These are phyloP conservation scores for Brassicogethes aeneus DNA, from an alignment of 2,888 invertebrate genomes.

Conservation along the genomic window DNA sequence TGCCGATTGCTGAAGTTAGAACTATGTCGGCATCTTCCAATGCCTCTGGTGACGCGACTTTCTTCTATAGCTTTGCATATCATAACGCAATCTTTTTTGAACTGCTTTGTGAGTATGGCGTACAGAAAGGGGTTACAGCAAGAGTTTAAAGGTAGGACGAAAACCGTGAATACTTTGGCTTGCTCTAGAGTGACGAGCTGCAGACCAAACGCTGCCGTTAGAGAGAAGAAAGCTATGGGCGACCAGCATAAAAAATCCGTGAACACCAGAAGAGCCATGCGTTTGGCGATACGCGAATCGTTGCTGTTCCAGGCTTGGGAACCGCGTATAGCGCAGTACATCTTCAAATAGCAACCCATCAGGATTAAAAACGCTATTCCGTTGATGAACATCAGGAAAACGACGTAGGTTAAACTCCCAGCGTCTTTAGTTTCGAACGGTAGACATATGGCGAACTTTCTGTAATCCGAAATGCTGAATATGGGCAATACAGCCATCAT, in stretches of 20 bases:
- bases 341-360: constrained; percentile 92
- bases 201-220: constrained; percentile 87
- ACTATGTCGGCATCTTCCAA: constrained; percentile 77
- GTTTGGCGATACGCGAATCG: constrained; percentile 90
- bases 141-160: constrained; percentile 90
- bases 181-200: constrained; percentile 88
- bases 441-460: constrained; percentile 93
- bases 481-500: constrained; percentile 83
- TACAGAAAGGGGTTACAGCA: constrained; percentile 98
- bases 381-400: constrained; percentile 84
- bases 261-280: constrained; percentile 94
- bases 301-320: constrained; percentile 97
- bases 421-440: constrained; percentile 81
- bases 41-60: constrained; percentile 79
- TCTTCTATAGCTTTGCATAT: constrained; percentile 95
- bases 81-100: constrained; percentile 93
- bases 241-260: constrained; percentile 98
- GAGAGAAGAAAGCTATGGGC: constrained; percentile 91
- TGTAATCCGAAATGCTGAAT: constrained; percentile 87
- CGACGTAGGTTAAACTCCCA: constrained; percentile 78
- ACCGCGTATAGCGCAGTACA: constrained; percentile 96
- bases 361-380: constrained; percentile 90
- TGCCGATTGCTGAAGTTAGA: constrained; percentile 82
- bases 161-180: constrained; percentile 93
- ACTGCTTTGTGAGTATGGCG: constrained; percentile 95